Evolutionary conservation across 1,140 invertebrate genomes (phyloP), one percentile per base, ranked within the genome.

Genomic region (Pachypsylla venusta): DNA sequence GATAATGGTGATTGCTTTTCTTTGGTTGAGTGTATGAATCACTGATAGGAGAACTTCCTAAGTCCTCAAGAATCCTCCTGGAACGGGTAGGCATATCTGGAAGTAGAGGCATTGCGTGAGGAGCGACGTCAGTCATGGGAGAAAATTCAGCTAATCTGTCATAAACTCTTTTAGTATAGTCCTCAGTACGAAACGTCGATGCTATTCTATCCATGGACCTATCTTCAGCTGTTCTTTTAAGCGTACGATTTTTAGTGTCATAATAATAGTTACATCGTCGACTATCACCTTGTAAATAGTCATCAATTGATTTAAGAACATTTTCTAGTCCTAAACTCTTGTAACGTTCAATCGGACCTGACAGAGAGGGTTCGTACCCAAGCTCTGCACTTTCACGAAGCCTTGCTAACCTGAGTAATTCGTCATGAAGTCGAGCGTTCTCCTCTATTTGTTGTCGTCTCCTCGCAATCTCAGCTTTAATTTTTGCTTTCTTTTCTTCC

Each of bases 391-490:
- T 71, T 61, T 74, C 75, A 35, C 70, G 67, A 27, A 75, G 60
- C 54, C 73, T 63, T 1, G 78, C 77, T 24, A 81, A 70, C 30
- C 76, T 70, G 24, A 77, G 65, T 5, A 81, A 68, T 64, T 81
- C 78, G 42, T 77, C 74, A 64, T 81, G 78, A 3, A 81, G 67
- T 25, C 76, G 69, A 4, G 76, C 74, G 55, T 78, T 77, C 61
- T 81, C 78, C 65, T 81, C 79, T n/a, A 83, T 76, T 65, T 81
- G 78, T 59, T 75, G 74, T 55, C 79, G 72, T 2, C 81, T 67
- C 27, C 79, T 70, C 2, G 79, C 78, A 58, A 82, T 82, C 68
- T 83, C 81, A 12, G 77, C 77, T 66, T 81, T 80, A 48, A 82
- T 76, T 61, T 77, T 73, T 13, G 76, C 74, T 62, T 80, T 79